These are phyloP conservation scores for Magallana angulata DNA, from an alignment of 1,140 invertebrate species.

Conservation along the genomic window DNA sequence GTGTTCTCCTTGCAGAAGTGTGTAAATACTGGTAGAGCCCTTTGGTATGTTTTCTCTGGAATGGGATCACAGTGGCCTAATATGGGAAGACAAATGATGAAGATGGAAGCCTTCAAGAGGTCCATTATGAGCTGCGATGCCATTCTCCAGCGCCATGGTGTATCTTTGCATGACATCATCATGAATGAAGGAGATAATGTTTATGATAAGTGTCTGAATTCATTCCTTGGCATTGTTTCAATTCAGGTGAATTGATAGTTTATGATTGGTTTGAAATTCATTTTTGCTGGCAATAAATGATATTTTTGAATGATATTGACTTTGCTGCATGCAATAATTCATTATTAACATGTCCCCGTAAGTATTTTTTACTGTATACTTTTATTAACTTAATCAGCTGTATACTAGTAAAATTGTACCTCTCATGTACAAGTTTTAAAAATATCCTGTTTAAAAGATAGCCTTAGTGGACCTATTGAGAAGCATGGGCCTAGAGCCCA, in stretches of 20 bases:
- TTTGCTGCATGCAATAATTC: too few species aligned
- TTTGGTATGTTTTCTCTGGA: constrained; percentile 97
- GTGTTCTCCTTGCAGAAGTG: constrained; percentile 41
- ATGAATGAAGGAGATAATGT: constrained; percentile 87
- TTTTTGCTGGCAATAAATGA: not conserved
- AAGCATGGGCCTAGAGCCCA: constrained; percentile 88
- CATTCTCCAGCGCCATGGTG: constrained; percentile 86
- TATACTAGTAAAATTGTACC: not conserved
- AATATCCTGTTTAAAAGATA: constrained; percentile 81
- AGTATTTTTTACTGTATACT: too few species aligned
- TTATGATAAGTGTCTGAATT: constrained; percentile 90
- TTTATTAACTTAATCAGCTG: too few species aligned
- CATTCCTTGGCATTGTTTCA: constrained; percentile 95
- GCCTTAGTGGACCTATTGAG: constrained; percentile 93
- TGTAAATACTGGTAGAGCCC: constrained; percentile 82
- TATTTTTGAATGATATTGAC: not conserved
- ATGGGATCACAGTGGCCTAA: constrained; percentile 98
- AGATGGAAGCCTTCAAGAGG: constrained; percentile 88
- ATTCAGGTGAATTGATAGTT: constrained; percentile 86
- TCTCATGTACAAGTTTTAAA: not conserved
- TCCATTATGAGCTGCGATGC: constrained; percentile 88
- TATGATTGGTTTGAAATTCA: not conserved
- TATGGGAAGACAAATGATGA: constrained; percentile 92
- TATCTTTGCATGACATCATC: constrained; percentile 91
- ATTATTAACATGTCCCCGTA: too few species aligned